A percentile compares a stretch with the other conserved stretches of the same genome.
Evolutionary conservation across 2,888 invertebrate genomes (phyloP).

Genomic region (Prosapia bicincta): DNA sequence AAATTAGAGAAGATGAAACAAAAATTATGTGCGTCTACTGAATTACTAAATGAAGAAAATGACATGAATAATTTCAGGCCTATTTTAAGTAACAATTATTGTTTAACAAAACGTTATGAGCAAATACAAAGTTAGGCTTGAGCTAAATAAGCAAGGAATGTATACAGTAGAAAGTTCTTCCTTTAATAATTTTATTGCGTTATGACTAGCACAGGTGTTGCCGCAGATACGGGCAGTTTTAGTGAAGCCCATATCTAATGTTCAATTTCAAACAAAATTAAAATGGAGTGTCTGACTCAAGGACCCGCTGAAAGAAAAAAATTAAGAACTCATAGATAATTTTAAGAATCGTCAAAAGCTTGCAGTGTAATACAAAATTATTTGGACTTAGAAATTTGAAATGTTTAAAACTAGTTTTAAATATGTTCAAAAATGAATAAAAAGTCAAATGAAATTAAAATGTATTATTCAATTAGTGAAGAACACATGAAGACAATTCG

Average conservation of each 20-base stretch:
- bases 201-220: constrained; percentile 6
- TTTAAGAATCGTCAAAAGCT: too few relatives aligned
- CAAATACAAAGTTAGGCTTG: not conserved
- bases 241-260: not conserved
- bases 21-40: not conserved
- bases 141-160: not conserved
- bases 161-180: constrained; percentile 20
- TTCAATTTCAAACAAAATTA: not conserved
- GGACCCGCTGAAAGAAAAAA: too few relatives aligned
- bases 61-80: not conserved
- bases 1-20: not conserved
- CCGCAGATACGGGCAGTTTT: not conserved
- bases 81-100: not conserved
- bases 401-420: too few relatives aligned
- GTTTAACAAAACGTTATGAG: not conserved
- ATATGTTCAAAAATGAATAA: too few relatives aligned
- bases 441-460: too few relatives aligned
- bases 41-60: not conserved
- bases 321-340: too few relatives aligned
- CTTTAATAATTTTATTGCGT: constrained; percentile 26
- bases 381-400: too few relatives aligned
- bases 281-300: not conserved
- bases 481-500: too few relatives aligned
- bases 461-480: too few relatives aligned
- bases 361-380: too few relatives aligned